phyloP scores from a whole-genome alignment of 2,113 vertebrate genomes.

The Grallaria varia region DNA sequence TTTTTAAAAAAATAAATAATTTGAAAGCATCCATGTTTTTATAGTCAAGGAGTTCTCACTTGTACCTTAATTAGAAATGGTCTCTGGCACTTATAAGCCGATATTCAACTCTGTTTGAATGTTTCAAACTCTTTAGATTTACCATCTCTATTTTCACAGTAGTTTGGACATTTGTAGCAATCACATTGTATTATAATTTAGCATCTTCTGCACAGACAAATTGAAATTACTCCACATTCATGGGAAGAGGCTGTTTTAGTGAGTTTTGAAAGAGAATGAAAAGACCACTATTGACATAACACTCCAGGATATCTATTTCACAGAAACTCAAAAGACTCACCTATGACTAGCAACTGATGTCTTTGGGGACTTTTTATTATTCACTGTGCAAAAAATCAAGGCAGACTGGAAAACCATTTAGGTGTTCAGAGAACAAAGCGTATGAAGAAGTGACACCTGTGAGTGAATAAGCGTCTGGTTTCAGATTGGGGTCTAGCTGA shows the following conservation, averaged over 20 bases:
- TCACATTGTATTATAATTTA: neutral
- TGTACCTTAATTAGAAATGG: neutral
- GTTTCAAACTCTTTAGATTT: neutral
- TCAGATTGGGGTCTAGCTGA: neutral
- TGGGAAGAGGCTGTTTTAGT: neutral
- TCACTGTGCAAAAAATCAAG: neutral
- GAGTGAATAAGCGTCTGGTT: neutral
- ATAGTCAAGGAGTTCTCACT: neutral
- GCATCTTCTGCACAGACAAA: neutral
- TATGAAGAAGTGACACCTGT: neutral
- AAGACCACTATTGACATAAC: neutral
- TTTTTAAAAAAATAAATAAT: neutral
- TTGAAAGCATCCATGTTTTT: neutral
- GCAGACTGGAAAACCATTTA: neutral
- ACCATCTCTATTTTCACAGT: neutral
- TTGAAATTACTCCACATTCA: neutral
- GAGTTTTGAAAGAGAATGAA: neutral
- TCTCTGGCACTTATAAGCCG: neutral
- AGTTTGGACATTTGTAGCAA: neutral
- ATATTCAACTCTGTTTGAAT: neutral
- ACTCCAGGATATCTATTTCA: neutral
- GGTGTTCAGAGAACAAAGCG: neutral
- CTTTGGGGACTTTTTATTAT: neutral
- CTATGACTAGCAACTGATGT: neutral
- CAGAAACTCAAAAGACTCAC: neutral